phyloP scores from a whole-genome alignment of 1,140 invertebrate genomes.

The Penaeus vannamei region DNA sequence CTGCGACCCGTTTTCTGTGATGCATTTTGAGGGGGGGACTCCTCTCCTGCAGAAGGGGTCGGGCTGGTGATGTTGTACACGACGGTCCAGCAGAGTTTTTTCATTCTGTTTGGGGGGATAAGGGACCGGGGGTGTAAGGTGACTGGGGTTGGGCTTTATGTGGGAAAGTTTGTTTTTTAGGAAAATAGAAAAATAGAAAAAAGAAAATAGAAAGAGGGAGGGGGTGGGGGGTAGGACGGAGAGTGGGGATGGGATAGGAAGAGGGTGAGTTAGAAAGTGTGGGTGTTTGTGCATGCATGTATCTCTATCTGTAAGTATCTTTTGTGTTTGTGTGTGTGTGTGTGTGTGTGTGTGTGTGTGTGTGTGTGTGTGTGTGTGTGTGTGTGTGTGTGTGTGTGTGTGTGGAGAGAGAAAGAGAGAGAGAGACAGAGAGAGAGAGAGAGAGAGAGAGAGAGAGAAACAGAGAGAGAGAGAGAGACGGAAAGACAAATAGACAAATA shows the following conservation, averaged over 20 bases:
- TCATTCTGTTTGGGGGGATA: neutral
- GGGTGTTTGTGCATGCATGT: conserved; percentile 3
- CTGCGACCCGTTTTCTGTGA: neutral
- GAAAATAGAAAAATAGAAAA: neutral
- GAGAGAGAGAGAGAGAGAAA: conserved; percentile 8
- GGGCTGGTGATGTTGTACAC: neutral
- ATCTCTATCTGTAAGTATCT: conserved; percentile 9
- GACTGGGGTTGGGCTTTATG: neutral
- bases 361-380: conserved; percentile 37
- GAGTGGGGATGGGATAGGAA: neutral
- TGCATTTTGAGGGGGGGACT: neutral
- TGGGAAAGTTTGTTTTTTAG: neutral
- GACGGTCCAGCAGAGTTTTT: neutral
- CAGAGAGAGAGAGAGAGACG: neutral
- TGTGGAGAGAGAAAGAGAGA: conserved; percentile 2
- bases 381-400: conserved; percentile 7
- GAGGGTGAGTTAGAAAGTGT: conserved; percentile 1
- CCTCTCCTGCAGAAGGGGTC: neutral
- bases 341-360: conserved; percentile 37
- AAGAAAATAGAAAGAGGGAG: neutral
- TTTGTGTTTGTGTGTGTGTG: conserved; percentile 32
- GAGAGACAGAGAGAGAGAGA: conserved; percentile 1
- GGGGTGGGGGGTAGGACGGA: neutral
- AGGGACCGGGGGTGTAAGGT: neutral
- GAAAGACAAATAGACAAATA: too few species aligned